Percentiles rank a stretch among this genome's conserved stretches.
These are phyloP conservation scores for Hofmannophila pseudospretella DNA, from an alignment of 2,888 invertebrate species.

Conservation along the genomic window DNA sequence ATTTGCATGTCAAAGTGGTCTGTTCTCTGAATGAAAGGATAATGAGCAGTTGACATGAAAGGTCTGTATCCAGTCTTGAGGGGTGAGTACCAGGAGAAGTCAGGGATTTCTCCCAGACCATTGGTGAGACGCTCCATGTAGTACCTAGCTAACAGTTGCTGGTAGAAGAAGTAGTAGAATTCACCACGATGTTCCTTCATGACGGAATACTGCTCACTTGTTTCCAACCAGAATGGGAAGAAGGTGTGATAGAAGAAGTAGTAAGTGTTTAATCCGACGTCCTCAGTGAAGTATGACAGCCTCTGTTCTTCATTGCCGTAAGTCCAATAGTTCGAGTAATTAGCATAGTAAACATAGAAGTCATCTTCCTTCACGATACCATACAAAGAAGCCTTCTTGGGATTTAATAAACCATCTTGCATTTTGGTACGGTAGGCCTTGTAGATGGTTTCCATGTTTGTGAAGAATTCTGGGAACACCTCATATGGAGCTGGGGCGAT, in stretches of 20 bases:
- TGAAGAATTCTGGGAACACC: constrained; percentile 81
- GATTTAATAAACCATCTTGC: constrained; percentile 79
- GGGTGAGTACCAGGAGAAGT: constrained; percentile 81
- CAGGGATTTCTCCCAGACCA: constrained; percentile 77
- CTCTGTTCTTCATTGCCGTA: constrained; percentile 77
- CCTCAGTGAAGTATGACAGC: constrained; percentile 83
- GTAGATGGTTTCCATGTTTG: constrained; percentile 56
- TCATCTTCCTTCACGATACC: constrained; percentile 59
- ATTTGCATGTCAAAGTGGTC: constrained; percentile 77
- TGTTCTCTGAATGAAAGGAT: constrained; percentile 78
- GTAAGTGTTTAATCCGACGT: constrained; percentile 81
- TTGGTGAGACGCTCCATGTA: constrained; percentile 83
- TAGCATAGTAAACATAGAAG: constrained; percentile 72
- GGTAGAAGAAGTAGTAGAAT: constrained; percentile 80
- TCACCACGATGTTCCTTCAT: constrained; percentile 78
- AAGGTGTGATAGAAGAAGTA: constrained; percentile 81
- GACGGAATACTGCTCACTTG: constrained; percentile 32
- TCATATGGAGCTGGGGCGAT: constrained; percentile 83
- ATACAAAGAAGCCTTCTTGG: constrained; percentile 70
- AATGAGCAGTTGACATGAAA: constrained; percentile 24
- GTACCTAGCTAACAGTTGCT: constrained; percentile 83
- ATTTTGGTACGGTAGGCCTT: constrained; percentile 72
- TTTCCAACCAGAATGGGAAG: constrained; percentile 79
- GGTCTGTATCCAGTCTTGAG: constrained; percentile 52
- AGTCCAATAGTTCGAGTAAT: constrained; percentile 74